These are phyloP conservation scores for Rattus rattus DNA, from an alignment of 2,113 vertebrate species.

Conservation along the genomic window DNA sequence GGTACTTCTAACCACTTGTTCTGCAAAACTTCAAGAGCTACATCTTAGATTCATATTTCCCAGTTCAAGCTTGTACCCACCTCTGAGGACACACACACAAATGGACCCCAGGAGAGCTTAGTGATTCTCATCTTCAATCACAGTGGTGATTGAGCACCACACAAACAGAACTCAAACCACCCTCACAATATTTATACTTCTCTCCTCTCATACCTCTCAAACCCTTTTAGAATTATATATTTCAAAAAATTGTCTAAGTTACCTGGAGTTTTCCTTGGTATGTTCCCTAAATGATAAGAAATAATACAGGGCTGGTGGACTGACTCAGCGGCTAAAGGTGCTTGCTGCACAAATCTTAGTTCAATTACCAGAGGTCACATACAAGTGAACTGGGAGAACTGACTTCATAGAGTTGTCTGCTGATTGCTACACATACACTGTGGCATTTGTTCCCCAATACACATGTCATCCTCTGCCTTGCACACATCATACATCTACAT, in stretches of 20 bases:
- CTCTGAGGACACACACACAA: background rate
- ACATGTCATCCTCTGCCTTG: background rate
- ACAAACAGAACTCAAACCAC: background rate
- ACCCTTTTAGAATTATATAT: background rate
- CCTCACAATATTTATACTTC: background rate
- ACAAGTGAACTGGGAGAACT: background rate
- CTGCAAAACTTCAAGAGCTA: background rate
- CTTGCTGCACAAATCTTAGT: background rate
- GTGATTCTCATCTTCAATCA: background rate
- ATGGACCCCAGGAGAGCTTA: background rate
- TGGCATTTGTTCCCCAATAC: background rate
- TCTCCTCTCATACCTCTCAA: background rate
- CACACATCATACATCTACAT: background rate
- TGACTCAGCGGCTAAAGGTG: background rate
- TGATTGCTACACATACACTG: background rate
- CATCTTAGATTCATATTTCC: background rate
- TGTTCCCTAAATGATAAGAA: background rate
- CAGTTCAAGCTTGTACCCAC: background rate
- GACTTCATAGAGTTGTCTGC: background rate
- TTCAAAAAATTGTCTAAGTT: background rate
- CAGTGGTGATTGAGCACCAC: background rate
- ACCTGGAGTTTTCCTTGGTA: background rate
- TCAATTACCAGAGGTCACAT: background rate
- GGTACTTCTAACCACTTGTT: background rate
- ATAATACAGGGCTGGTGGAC: background rate